A percentile compares a stretch with the other conserved stretches of the same genome.
Evolutionary conservation across 2,888 invertebrate genomes (phyloP).

Genomic region (Campopleginae sp.): DNA sequence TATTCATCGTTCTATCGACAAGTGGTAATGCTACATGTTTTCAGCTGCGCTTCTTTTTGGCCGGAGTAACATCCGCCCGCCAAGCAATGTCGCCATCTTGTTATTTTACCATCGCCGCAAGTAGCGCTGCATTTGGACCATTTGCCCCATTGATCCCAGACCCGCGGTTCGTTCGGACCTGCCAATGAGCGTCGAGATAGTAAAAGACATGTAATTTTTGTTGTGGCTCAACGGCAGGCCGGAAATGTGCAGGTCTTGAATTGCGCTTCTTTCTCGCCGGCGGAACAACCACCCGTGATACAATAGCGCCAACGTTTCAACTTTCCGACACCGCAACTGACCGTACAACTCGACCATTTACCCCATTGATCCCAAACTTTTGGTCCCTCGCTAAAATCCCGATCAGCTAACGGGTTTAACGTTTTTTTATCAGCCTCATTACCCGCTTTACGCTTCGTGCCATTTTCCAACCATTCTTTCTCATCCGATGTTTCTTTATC

Average conservation of each 20-base stretch:
- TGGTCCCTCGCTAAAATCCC: constrained; percentile 69
- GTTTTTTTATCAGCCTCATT: constrained; percentile 43
- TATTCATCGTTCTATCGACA: constrained; percentile 71
- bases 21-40: constrained; percentile 81
- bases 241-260: constrained; percentile 84
- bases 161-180: constrained; percentile 73
- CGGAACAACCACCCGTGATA: constrained; percentile 83
- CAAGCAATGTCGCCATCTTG: constrained; percentile 84
- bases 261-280: constrained; percentile 85
- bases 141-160: constrained; percentile 84
- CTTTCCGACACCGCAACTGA: constrained; percentile 84
- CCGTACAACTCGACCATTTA: constrained; percentile 85
- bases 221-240: constrained; percentile 77
- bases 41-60: constrained; percentile 85
- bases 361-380: constrained; percentile 85
- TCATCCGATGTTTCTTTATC: neutral
- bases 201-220: neutral
- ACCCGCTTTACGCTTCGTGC: constrained; percentile 42
- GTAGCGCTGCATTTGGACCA: constrained; percentile 84
- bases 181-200: constrained; percentile 42
- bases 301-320: constrained; percentile 85
- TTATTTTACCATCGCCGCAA: constrained; percentile 83
- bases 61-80: constrained; percentile 82
- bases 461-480: neutral
- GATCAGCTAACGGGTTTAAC: constrained; percentile 23